Evolutionary conservation across 1,140 invertebrate species (phyloP).

Genomic region (Drosophila serrata): DNA sequence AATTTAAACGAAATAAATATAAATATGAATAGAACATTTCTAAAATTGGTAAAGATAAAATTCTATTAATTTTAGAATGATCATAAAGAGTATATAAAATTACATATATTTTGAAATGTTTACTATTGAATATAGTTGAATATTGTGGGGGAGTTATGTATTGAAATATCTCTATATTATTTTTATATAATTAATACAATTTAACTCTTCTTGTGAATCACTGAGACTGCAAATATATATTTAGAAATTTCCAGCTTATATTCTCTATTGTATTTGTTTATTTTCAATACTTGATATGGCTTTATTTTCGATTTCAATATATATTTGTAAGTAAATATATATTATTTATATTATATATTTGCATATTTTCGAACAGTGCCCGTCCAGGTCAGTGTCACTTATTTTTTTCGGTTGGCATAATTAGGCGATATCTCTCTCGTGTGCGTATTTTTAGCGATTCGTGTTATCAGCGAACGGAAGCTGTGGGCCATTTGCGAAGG

Average conservation of each 20-base stretch:
- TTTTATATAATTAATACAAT: not conserved
- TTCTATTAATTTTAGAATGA: too few relatives aligned
- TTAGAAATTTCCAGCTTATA: not conserved
- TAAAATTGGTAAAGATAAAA: too few relatives aligned
- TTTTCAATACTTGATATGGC: not conserved
- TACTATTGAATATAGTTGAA: too few relatives aligned
- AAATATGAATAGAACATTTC: too few relatives aligned
- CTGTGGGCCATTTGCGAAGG: constrained; percentile 30
- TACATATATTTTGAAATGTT: too few relatives aligned
- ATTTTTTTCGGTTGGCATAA: not conserved
- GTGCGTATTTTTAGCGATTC: constrained; percentile 24
- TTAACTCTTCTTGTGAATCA: not conserved
- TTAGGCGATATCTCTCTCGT: constrained; percentile 1
- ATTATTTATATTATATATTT: not conserved
- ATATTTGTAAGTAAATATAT: not conserved
- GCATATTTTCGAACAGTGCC: constrained; percentile 11
- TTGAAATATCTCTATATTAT: too few relatives aligned
- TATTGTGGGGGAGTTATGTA: too few relatives aligned
- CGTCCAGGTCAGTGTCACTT: constrained; percentile 17
- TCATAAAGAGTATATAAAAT: too few relatives aligned
- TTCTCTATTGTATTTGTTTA: not conserved
- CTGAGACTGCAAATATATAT: too few relatives aligned
- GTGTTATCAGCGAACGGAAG: constrained; percentile 45
- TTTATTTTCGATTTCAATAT: not conserved
- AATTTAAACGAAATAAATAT: too few relatives aligned